Evolutionary conservation across 37 sponge, comb jelly and placozoan genomes (phyloP).

Genomic region (Hormiphora californensis): DNA sequence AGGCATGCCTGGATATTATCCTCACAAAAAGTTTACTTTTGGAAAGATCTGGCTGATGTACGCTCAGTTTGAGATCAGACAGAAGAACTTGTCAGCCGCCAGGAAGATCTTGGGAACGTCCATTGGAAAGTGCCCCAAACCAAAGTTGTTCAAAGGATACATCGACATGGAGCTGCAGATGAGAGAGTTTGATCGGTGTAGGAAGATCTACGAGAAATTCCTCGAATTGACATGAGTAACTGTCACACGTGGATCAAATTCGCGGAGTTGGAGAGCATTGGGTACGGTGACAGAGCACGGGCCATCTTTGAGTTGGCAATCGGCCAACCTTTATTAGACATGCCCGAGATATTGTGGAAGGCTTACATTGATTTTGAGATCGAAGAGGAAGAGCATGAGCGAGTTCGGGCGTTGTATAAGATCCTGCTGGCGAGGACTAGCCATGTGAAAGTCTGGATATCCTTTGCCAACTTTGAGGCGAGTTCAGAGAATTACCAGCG

Average conservation of each 20-base stretch:
- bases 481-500: slow-evolving; percentile 6
- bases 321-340: slow-evolving; percentile 85
- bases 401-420: slow-evolving; percentile 71
- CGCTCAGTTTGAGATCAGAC: slow-evolving; percentile 91
- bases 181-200: slow-evolving; percentile 93
- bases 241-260: slow-evolving; percentile 95
- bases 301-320: slow-evolving; percentile 90
- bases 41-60: slow-evolving; percentile 96
- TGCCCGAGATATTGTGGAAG: slow-evolving; percentile 98
- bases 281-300: slow-evolving; percentile 79
- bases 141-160: slow-evolving; percentile 88
- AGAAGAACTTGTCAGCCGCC: slow-evolving; percentile 78
- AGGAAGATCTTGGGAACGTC: slow-evolving; percentile 85
- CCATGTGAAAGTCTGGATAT: slow-evolving; percentile 97
- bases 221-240: slow-evolving; percentile 75
- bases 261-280: slow-evolving; percentile 81
- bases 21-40: slow-evolving; percentile 93
- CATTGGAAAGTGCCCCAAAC: slow-evolving; percentile 92
- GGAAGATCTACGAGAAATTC: slow-evolving; percentile 97
- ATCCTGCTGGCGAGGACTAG: slow-evolving; percentile 83
- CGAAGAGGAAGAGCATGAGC: slow-evolving; percentile 74
- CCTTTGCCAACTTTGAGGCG: slow-evolving; percentile 85
- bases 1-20: slow-evolving; percentile 80
- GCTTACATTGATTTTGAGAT: slow-evolving; percentile 96
- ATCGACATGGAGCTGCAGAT: slow-evolving; percentile 94